Evolutionary conservation across 37 sponge, comb jelly and placozoan species (phyloP).

Genomic region (Halichondria panicea): DNA sequence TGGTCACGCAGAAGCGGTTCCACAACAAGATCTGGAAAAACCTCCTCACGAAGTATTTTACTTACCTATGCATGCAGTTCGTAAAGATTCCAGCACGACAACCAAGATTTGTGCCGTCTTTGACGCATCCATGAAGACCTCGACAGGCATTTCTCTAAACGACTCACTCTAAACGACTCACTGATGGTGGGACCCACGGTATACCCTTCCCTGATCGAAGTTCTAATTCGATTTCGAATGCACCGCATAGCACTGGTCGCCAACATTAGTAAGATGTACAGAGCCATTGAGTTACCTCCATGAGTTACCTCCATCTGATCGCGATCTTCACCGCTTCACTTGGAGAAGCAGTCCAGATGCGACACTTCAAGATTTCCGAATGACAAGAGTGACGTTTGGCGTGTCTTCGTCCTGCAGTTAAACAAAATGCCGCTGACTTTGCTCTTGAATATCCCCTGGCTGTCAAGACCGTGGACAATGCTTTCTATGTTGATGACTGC

Average conservation of each 20-base stretch:
- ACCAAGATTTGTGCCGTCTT: conserved; percentile 31
- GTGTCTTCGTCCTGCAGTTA: conserved; percentile 12
- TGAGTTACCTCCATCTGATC: conserved; percentile 1
- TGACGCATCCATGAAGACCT: conserved; percentile 28
- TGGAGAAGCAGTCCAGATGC: conserved; percentile 7
- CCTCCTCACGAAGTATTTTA: no score
- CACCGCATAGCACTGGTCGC: no score
- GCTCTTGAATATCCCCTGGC: conserved; percentile 5
- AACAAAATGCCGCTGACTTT: conserved; percentile 9
- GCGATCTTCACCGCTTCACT: no score
- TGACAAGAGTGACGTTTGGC: conserved; percentile 27
- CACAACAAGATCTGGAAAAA: conserved; percentile 4
- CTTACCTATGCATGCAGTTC: not conserved
- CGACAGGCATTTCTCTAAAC: conserved; percentile 8
- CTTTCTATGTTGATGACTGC: conserved; percentile 10
- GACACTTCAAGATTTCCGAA: conserved; percentile 9
- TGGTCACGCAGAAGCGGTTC: conserved; percentile 21
- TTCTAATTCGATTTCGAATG: no score
- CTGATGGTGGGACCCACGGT: conserved; percentile 1
- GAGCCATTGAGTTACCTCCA: no score
- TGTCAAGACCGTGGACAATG: conserved; percentile 7
- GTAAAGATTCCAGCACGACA: conserved; percentile 24
- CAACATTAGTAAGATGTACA: no score
- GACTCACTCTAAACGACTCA: not conserved
- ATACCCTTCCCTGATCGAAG: no score